These are phyloP conservation scores for Calyptomena viridis DNA, from an alignment of 2,113 vertebrate species.

Conservation along the genomic window DNA sequence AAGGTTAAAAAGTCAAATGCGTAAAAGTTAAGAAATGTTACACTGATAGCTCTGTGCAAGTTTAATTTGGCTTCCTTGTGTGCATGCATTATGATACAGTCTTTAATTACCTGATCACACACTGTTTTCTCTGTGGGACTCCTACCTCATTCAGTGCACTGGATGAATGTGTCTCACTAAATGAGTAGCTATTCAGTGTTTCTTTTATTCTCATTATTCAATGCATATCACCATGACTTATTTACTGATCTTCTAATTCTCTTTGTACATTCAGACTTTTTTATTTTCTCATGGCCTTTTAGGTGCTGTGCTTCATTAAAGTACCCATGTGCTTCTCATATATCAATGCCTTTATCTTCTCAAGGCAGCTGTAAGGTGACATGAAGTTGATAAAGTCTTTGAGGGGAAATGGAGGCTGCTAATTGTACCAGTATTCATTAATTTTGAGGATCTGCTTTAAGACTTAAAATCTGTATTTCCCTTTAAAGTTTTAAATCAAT, in stretches of 20 bases:
- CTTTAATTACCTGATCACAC: slow-evolving; percentile 57
- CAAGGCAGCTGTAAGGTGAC: neutral
- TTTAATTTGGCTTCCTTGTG: slow-evolving; percentile 58
- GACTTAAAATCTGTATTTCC: neutral
- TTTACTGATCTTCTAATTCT: slow-evolving; percentile 56
- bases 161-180: slow-evolving; percentile 33
- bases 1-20: neutral
- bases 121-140: slow-evolving; percentile 24
- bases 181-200: slow-evolving; percentile 20
- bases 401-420: neutral
- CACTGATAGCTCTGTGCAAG: neutral
- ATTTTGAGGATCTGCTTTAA: neutral
- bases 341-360: neutral
- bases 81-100: slow-evolving; percentile 7
- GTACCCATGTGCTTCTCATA: neutral
- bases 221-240: neutral
- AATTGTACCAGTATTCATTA: neutral
- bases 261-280: slow-evolving; percentile 31
- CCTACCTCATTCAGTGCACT: neutral
- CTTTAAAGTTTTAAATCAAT: neutral
- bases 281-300: neutral
- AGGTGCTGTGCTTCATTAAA: neutral
- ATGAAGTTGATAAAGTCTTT: neutral
- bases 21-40: neutral
- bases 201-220: slow-evolving; percentile 50